Conservation (phyloP, 2,113 vertebrate species). For the Xiphorhynchus elegans region DNA sequence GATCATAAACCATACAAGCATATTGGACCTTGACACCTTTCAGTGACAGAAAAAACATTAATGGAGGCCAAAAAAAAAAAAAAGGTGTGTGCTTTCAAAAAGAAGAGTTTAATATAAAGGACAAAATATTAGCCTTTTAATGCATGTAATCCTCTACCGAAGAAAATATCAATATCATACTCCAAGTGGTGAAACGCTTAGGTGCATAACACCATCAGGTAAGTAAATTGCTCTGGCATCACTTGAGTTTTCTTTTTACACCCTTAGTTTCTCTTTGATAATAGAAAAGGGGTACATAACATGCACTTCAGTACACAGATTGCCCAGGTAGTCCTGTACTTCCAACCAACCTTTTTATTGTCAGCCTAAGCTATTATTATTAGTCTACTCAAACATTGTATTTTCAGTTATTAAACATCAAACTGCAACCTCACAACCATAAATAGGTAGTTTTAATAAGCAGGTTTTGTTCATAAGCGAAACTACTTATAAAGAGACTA, state of each 20-base stretch:
- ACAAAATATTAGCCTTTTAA: not conserved
- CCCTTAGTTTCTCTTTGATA: not conserved
- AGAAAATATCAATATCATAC: not conserved
- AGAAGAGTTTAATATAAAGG: not conserved
- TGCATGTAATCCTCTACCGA: not conserved
- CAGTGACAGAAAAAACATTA: not conserved
- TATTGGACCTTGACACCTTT: not conserved
- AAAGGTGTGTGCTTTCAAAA: not conserved
- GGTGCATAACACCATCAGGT: not conserved
- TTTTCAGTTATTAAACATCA: not conserved
- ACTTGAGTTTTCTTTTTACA: not conserved
- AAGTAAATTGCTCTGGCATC: not conserved
- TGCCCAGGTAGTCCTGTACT: not conserved
- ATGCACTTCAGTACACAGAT: not conserved
- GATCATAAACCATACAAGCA: not conserved
- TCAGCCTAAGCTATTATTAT: not conserved
- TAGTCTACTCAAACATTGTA: not conserved
- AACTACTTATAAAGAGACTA: not conserved
- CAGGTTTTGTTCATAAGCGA: not conserved
- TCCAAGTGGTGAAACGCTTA: not conserved
- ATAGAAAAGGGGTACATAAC: fast-evolving
- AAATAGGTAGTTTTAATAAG: not conserved
- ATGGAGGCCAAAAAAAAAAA: not conserved
- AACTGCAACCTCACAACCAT: not conserved
- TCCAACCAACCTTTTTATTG: not conserved